A percentile compares a stretch with the other conserved stretches of the same genome.
These are phyloP conservation scores for Halcyon malimbica DNA, from an alignment of 2,113 vertebrate genomes.

Conservation along the genomic window DNA sequence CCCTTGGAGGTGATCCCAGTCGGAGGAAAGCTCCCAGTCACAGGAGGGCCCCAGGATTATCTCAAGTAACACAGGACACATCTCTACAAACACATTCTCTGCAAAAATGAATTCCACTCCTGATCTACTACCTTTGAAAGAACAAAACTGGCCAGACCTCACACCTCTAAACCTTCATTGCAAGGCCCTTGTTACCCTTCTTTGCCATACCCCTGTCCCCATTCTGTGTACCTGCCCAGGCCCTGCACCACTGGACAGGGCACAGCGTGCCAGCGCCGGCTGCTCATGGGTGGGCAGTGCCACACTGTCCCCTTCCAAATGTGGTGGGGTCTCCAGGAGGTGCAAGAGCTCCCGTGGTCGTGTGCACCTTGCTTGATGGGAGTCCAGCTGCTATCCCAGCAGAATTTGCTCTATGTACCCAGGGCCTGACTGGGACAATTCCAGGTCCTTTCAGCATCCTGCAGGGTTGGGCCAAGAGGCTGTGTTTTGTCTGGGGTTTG, in stretches of 20 bases:
- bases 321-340: rapidly evolving
- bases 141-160: not conserved
- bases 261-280: rapidly evolving
- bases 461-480: not conserved
- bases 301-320: rapidly evolving
- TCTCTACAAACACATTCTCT: not conserved
- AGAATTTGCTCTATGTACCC: not conserved
- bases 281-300: not conserved
- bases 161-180: rapidly evolving
- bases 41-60: not conserved
- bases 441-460: not conserved
- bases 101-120: not conserved
- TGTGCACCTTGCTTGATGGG: rapidly evolving
- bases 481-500: not conserved
- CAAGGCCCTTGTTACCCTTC: not conserved
- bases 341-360: rapidly evolving
- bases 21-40: not conserved
- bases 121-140: not conserved
- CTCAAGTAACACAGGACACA: not conserved
- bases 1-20: not conserved
- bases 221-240: rapidly evolving
- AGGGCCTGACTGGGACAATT: not conserved
- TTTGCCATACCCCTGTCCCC: rapidly evolving
- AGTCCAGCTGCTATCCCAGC: not conserved
- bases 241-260: rapidly evolving